These are phyloP conservation scores for Nasonia giraulti DNA, from an alignment of 1,140 invertebrate genomes.

Conservation along the genomic window DNA sequence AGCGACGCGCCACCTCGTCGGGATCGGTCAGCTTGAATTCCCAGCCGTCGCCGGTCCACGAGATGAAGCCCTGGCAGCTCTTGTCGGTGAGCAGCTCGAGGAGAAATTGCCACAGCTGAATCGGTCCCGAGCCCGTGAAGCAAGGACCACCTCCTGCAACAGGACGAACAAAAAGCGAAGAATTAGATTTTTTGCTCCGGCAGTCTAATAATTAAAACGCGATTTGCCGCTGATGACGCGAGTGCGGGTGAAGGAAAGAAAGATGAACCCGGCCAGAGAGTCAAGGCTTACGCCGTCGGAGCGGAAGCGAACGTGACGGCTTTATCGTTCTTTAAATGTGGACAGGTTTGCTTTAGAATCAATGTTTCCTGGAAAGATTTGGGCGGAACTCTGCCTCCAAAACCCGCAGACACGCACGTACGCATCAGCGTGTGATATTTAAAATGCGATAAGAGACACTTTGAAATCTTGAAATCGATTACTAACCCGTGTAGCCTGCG, in stretches of 20 bases:
- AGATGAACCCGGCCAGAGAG: not conserved
- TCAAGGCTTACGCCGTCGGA: not conserved
- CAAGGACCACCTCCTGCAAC: constrained; percentile 80
- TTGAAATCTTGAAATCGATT: not conserved
- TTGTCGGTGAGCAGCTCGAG: constrained; percentile 97
- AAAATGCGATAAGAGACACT: not conserved
- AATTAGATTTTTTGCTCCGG: constrained; percentile 1
- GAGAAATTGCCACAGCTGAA: constrained; percentile 98
- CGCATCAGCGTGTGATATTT: no score
- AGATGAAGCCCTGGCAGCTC: constrained; percentile 95
- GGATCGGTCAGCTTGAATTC: constrained; percentile 99
- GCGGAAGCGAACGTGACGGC: not conserved
- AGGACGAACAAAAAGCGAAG: constrained; percentile 21
- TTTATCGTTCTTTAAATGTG: not conserved
- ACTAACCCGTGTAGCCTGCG: constrained; percentile 80
- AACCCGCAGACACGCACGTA: no score
- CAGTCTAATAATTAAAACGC: constrained; percentile 20
- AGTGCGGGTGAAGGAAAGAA: not conserved
- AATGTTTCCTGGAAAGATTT: not conserved
- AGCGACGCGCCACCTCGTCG: constrained; percentile 96
- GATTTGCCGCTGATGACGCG: constrained; percentile 27
- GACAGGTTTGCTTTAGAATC: not conserved
- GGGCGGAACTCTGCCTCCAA: no score
- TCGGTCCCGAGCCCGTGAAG: constrained; percentile 93
- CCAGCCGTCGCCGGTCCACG: constrained; percentile 99